Percentiles rank a stretch among this genome's conserved stretches.
These are phyloP conservation scores for Entomyzon cyanotis DNA, from an alignment of 2,113 vertebrate genomes.

Conservation along the genomic window DNA sequence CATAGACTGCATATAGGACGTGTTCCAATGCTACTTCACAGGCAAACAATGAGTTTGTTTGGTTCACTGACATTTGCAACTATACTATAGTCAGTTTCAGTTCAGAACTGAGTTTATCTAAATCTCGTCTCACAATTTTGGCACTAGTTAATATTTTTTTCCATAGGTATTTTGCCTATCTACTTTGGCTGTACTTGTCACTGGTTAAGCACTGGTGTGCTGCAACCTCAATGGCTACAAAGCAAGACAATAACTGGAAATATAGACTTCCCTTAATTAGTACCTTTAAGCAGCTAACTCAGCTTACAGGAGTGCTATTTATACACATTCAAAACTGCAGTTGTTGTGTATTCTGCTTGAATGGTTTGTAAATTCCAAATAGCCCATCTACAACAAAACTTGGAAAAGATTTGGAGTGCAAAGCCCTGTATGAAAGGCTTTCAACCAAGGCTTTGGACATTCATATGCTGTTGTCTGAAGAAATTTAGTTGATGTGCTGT, in stretches of 20 bases:
- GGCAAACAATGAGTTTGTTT: conserved; percentile 57
- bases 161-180: not conserved
- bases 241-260: not conserved
- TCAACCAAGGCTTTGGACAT: not conserved
- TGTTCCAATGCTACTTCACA: conserved; percentile 40
- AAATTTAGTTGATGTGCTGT: not conserved
- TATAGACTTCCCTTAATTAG: not conserved
- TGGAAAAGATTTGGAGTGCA: not conserved
- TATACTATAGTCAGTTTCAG: conserved; percentile 35
- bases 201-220: not conserved
- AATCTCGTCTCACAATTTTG: conserved; percentile 50
- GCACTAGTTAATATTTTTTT: conserved; percentile 42
- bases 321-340: not conserved
- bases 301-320: not conserved
- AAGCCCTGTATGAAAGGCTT: not conserved
- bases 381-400: not conserved
- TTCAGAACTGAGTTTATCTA: conserved; percentile 61
- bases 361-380: not conserved
- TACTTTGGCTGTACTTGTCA: not conserved
- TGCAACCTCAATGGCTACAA: not conserved
- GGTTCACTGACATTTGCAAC: conserved; percentile 68
- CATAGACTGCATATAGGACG: conserved; percentile 41
- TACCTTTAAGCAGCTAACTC: not conserved
- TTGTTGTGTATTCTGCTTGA: not conserved
- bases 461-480: conserved; percentile 20